phyloP scores from a whole-genome alignment of 1,140 invertebrate species.

The Drosophila truncata region DNA sequence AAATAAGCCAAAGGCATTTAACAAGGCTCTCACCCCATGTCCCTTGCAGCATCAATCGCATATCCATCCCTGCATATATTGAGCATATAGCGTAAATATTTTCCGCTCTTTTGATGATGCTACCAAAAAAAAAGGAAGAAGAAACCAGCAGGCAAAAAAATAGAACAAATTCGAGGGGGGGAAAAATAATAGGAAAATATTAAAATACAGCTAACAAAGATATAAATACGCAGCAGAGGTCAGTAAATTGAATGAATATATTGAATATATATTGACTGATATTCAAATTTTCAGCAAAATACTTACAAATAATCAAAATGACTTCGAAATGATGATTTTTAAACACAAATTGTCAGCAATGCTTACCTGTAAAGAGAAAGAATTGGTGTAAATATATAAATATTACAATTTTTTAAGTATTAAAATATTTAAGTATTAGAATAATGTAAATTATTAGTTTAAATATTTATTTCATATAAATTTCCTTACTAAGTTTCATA shows the following conservation, averaged over 20 bases:
- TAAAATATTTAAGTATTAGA: not conserved
- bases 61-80: constrained; percentile 43
- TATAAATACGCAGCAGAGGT: not conserved
- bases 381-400: not conserved
- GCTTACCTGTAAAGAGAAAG: constrained; percentile 18
- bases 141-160: not conserved
- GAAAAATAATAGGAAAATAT: not conserved
- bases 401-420: not conserved
- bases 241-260: not conserved
- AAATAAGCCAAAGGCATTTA: constrained; percentile 74
- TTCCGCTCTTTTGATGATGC: constrained; percentile 49
- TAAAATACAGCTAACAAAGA: not conserved
- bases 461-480: not conserved
- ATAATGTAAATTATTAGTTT: too few relatives aligned
- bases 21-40: not conserved
- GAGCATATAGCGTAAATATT: constrained; percentile 40
- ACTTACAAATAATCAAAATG: not conserved
- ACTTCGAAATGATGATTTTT: not conserved
- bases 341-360: not conserved
- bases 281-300: not conserved
- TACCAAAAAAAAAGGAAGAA: not conserved
- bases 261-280: not conserved
- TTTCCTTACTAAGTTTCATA: not conserved
- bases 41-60: constrained; percentile 25
- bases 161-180: not conserved